These are phyloP conservation scores for Egretta garzetta DNA, from an alignment of 2,113 vertebrate genomes.

Conservation along the genomic window DNA sequence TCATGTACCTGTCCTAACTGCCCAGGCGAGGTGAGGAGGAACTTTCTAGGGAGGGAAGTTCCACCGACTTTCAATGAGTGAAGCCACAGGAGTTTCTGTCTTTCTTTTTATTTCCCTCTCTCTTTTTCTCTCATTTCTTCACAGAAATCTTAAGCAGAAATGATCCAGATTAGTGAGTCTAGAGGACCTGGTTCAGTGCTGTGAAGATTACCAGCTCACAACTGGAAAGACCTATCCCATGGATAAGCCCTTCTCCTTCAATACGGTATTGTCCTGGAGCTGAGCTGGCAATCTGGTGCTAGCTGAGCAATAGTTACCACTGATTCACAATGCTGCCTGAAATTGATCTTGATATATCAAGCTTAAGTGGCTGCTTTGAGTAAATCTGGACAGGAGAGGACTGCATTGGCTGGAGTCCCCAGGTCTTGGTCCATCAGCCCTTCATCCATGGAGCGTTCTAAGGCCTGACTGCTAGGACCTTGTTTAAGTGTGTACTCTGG, in stretches of 20 bases:
- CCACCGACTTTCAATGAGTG: background rate
- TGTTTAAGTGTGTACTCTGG: accelerated
- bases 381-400: background rate
- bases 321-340: background rate
- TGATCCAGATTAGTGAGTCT: background rate
- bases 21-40: accelerated
- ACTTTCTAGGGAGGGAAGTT: background rate
- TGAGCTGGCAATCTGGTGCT: background rate
- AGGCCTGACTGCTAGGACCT: too few relatives aligned
- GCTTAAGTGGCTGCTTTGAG: background rate
- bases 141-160: background rate
- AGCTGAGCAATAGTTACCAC: background rate
- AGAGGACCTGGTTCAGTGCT: background rate
- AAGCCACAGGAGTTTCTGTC: accelerated
- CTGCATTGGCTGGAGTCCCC: background rate
- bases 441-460: background rate
- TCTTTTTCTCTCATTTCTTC: background rate
- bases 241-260: background rate
- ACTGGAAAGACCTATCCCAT: background rate
- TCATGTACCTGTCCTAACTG: background rate
- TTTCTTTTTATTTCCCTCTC: background rate
- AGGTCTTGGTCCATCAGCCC: background rate
- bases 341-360: background rate
- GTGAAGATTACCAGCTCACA: background rate
- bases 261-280: background rate